phyloP scores from a whole-genome alignment of 2,888 invertebrate genomes.

The Ypsolopha scabrella region DNA sequence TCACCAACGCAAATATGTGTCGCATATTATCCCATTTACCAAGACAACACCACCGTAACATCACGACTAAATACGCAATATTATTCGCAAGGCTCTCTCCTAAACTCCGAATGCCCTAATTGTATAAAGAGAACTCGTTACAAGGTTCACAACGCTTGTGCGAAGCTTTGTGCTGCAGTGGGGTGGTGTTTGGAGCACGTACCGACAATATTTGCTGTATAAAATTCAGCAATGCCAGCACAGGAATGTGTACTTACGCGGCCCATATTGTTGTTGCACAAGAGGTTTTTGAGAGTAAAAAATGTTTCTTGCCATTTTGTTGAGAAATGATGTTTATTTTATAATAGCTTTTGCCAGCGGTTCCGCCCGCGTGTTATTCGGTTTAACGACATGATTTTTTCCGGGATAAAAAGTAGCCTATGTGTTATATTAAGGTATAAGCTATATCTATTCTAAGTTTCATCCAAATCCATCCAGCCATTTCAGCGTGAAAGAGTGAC shows the following conservation, averaged over 20 bases:
- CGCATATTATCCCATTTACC: constrained; percentile 5
- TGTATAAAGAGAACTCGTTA: neutral
- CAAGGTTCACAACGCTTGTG: neutral
- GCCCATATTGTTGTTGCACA: neutral
- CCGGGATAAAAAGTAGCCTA: no score
- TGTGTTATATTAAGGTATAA: no score
- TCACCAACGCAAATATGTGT: constrained; percentile 6
- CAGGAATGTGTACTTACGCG: neutral
- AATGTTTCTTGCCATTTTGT: no score
- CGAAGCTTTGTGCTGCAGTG: neutral
- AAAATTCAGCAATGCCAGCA: constrained; percentile 25
- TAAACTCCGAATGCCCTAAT: neutral
- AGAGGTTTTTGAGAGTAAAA: neutral
- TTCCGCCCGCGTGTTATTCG: no score
- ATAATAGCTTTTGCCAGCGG: neutral
- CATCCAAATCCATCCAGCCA: no score
- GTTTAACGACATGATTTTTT: no score
- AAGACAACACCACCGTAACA: neutral
- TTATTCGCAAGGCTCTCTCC: no score
- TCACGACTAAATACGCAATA: no score
- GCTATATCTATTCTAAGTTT: no score
- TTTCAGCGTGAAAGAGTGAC: no score
- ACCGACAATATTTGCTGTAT: constrained; percentile 56
- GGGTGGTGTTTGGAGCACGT: constrained; percentile 36
- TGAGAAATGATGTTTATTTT: neutral